A percentile compares a stretch with the other conserved stretches of the same genome.
Evolutionary conservation across 2,797 vertebrate genomes (phyloP).

Genomic region (Coreius guichenoti): DNA sequence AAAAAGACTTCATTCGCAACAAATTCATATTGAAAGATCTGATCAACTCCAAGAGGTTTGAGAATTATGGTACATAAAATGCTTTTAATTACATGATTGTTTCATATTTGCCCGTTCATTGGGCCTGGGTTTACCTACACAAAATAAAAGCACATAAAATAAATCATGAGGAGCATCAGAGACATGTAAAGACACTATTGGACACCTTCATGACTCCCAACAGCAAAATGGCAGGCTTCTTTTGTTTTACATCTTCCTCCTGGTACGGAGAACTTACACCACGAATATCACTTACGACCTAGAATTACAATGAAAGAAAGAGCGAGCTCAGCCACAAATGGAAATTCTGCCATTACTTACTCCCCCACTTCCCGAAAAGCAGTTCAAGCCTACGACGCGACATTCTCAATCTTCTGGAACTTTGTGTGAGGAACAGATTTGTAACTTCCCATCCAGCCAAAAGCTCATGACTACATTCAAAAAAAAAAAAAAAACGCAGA

Average conservation of each 20-base stretch:
- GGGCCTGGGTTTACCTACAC: slow-evolving; percentile 57
- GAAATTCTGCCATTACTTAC: slow-evolving; percentile 60
- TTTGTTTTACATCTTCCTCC: slow-evolving; percentile 50
- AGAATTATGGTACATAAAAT: slow-evolving; percentile 81
- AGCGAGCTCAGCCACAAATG: slow-evolving; percentile 59
- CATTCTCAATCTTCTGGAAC: slow-evolving; percentile 26
- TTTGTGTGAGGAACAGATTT: slow-evolving; percentile 40
- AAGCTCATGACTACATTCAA: not conserved
- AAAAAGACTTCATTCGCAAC: slow-evolving; percentile 90
- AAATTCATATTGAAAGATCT: slow-evolving; percentile 87
- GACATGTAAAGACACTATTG: slow-evolving; percentile 67
- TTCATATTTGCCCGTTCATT: slow-evolving; percentile 69
- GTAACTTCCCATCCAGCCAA: not conserved
- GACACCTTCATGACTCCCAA: slow-evolving; percentile 57
- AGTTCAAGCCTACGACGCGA: not conserved
- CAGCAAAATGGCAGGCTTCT: slow-evolving; percentile 53
- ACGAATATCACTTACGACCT: slow-evolving; percentile 43
- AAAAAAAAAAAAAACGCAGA: not conserved
- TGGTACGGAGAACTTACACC: slow-evolving; percentile 26
- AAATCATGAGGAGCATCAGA: slow-evolving; percentile 51
- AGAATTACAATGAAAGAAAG: slow-evolving; percentile 1
- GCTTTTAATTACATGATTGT: slow-evolving; percentile 93
- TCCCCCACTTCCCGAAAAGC: slow-evolving; percentile 15
- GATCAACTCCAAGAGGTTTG: slow-evolving; percentile 87
- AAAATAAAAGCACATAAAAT: slow-evolving; percentile 55